Evolutionary conservation across 2,113 vertebrate species (phyloP).

Genomic region (Gulo gulo): DNA sequence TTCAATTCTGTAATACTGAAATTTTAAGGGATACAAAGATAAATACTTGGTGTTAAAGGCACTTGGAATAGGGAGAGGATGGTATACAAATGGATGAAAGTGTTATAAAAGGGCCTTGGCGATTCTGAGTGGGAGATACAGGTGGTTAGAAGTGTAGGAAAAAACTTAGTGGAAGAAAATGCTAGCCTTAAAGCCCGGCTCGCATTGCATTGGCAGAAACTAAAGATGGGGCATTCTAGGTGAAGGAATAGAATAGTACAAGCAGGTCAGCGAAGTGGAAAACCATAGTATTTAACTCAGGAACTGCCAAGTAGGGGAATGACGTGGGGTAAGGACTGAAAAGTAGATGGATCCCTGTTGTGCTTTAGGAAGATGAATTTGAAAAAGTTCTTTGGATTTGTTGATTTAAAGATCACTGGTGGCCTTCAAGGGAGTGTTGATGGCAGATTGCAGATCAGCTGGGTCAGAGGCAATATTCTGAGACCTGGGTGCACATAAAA

Average conservation of each 20-base stretch:
- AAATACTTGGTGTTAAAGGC: background rate
- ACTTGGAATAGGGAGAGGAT: background rate
- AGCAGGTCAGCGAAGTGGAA: background rate
- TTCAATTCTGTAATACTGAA: slow-evolving; percentile 3
- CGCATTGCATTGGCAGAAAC: background rate
- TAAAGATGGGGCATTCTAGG: background rate
- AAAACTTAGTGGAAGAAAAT: background rate
- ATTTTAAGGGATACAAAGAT: background rate
- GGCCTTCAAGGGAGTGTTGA: background rate
- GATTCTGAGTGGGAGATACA: background rate
- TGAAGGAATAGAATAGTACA: background rate
- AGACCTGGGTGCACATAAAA: background rate
- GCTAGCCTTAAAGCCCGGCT: background rate
- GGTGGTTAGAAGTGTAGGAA: background rate
- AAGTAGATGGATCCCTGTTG: background rate
- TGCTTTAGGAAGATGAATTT: background rate
- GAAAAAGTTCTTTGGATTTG: background rate
- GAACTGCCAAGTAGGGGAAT: background rate
- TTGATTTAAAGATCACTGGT: background rate
- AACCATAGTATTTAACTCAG: background rate
- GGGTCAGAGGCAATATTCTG: background rate
- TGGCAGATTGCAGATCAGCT: background rate
- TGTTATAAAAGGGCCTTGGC: background rate
- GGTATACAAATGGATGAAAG: background rate
- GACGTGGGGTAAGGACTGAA: background rate